Base-by-base conservation (phyloP, 2,113 vertebrate genomes). In the Mustela lutreola region DNA sequence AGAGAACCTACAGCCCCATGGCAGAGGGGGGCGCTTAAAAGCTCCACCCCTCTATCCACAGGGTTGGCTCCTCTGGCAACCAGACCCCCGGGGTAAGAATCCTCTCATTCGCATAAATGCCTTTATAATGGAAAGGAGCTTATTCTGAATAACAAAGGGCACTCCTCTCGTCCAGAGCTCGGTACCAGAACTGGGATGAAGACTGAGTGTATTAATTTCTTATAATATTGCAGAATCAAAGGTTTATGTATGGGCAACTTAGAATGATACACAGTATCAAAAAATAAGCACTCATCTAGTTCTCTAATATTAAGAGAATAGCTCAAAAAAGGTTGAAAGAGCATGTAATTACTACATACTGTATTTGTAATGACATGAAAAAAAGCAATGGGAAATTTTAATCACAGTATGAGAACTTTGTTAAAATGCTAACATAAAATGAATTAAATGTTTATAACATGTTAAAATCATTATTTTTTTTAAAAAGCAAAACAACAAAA, bases 401-500 rank as follows among this genome's bases (percentile, higher is more conserved):
- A 71, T 93, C 39, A 60, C 48, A 36, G 48, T 63, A 79, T 84
- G 36, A 90, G 33, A 97, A 36, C 62, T 88, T 12, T 53, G 48
- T 56, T 62, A 80, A 86, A 91, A 67, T 88, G 75, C 5, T 80
- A 78, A 82, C 63, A 53, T n/a, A 71, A 81, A 91, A 65, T 78
- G 15, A 90, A 76, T 36, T 70, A 79, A 36, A 76, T 50, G 48
- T 73, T 85, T 76, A 67, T 53, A 78, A 92, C 60, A 45, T 39
- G 33, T 28, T 86, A 86, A 94, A 92, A 82, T 24, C 31, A 14
- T 48, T 33, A 26, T 42, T 87, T 42, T 31, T 62, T 70, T 48
- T 39, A 89, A 89, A 80, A 84, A 87, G n/a, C 50, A 76, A 95
- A 62, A 14, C 62, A 53, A 58, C 33, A 92, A 84, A 89, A 88